Conservation (phyloP, 30 jellyfish, hydroid and myxozoan genomes). For the Aurelia sp. region DNA sequence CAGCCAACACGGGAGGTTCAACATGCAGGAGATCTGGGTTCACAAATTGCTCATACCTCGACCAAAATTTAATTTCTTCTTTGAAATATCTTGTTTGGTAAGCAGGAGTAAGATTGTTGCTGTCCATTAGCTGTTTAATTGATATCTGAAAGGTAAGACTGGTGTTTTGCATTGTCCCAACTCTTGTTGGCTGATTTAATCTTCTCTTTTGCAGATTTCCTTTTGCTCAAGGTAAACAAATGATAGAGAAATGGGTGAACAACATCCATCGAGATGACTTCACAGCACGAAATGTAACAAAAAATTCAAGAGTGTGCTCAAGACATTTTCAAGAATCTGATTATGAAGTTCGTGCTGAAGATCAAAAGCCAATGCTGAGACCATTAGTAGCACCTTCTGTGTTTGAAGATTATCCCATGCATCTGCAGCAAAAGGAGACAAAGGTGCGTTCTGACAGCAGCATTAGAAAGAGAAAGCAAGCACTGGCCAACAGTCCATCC, state of each 20-base stretch:
- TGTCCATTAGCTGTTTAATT: not conserved
- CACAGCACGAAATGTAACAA: not conserved
- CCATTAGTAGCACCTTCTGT: not conserved
- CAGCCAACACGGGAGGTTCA: too few relatives aligned
- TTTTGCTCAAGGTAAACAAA: not conserved
- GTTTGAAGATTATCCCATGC: conserved; percentile 10
- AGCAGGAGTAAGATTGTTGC: not conserved
- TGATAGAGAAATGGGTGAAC: conserved; percentile 11
- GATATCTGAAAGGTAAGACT: too few relatives aligned
- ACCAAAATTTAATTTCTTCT: not conserved
- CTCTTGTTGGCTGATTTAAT: not conserved
- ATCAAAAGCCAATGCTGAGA: not conserved
- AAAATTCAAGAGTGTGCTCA: conserved; percentile 26
- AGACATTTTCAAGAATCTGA: not conserved
- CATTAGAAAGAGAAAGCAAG: conserved; percentile 7
- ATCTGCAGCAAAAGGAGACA: conserved; percentile 1
- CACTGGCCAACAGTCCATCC: conserved; percentile 16
- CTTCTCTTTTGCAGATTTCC: conserved; percentile 2
- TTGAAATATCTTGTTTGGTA: conserved; percentile 2
- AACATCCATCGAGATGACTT: conserved; percentile 19
- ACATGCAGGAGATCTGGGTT: too few relatives aligned
- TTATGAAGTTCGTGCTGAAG: not conserved
- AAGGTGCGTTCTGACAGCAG: not conserved
- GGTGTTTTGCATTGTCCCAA: too few relatives aligned
- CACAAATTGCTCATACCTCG: too few relatives aligned